Conservation (phyloP, 2,113 vertebrate genomes). For the Jaculus jaculus region DNA sequence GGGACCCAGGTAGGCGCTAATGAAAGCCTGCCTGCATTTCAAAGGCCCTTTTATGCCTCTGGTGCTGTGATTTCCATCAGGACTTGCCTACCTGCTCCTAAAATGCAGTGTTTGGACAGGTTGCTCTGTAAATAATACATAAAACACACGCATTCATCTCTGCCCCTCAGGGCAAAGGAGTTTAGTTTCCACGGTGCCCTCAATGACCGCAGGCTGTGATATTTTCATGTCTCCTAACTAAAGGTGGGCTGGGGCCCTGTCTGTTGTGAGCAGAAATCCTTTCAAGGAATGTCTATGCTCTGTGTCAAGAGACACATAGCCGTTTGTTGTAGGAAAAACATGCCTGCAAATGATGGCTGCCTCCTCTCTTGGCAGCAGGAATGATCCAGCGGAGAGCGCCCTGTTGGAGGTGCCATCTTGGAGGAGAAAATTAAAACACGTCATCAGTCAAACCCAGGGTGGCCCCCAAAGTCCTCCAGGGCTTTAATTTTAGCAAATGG, state of each 20-base stretch:
- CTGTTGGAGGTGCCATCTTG: not conserved
- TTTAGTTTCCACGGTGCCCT: not conserved
- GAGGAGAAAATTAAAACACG: constrained; percentile 53
- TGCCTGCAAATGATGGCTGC: not conserved
- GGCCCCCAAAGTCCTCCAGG: not conserved
- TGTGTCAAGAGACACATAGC: not conserved
- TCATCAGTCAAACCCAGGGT: constrained; percentile 43
- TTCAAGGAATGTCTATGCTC: constrained; percentile 37
- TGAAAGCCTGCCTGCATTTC: constrained; percentile 48
- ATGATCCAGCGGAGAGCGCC: rapidly evolving
- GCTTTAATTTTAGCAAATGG: constrained; percentile 23
- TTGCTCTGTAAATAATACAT: constrained; percentile 68
- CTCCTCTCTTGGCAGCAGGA: not conserved
- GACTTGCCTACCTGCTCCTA: constrained; percentile 7
- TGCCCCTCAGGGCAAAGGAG: not conserved
- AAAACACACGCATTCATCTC: constrained; percentile 39
- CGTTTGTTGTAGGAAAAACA: not conserved
- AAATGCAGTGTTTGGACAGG: constrained; percentile 51
- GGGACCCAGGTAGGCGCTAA: not conserved
- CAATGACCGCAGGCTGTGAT: not conserved
- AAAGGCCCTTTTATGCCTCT: constrained; percentile 46
- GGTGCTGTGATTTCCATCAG: constrained; percentile 7
- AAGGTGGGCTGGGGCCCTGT: constrained; percentile 24
- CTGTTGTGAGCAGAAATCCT: constrained; percentile 36
- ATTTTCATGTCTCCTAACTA: constrained; percentile 58